Evolutionary conservation across 2,797 vertebrate genomes (phyloP), one percentile per base, ranked within the genome.

Genomic region (Zenarchopterus dispar): DNA sequence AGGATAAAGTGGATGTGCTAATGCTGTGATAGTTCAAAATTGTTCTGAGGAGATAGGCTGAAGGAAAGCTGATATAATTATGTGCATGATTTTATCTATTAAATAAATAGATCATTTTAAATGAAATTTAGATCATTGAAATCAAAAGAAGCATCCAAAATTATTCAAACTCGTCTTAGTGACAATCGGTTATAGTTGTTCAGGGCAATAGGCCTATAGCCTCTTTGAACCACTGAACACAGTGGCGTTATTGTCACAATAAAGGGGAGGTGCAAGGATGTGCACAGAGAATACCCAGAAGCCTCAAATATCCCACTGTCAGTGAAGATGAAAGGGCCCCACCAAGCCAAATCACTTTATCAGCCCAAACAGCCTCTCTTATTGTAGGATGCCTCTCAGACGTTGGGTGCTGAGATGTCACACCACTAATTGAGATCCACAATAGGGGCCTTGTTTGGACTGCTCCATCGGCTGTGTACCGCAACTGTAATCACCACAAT

Each of bases 401-500:
- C 70, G 51, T 62, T 70, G 88, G 85, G 72, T 79, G 84, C 77
- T 78, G 75, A 86, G 82, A 88, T 88, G 89, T 91, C 90, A 89
- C 86, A 86, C 84, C 77, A 56, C 85, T 92, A 91, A 92, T 90
- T 90, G 89, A 88, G 88, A 92, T 87, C 81, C 88, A 84, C 84
- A 89, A 90, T 82, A 84, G 88, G 84, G 77, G 75, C 78, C 80
- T 86, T 86, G 87, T 89, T 80, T 85, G 88, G 85, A 80, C 84
- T 54, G 69, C 63, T 84, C 56, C 68, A 70, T 78, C 47, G 45
- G 68, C 84, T 81, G 81, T 84, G 84, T 79, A 82, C 76, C 52
- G 86, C 82, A 71, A 84, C 84, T 83, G 84, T 91, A 91, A 91
- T 91, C 89, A 83, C 88, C 80, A 78, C 83, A 79, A 86, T 85